A percentile compares a stretch with the other conserved stretches of the same genome.
phyloP scores from a whole-genome alignment of 2,888 invertebrate genomes.

The Helleia helle region DNA sequence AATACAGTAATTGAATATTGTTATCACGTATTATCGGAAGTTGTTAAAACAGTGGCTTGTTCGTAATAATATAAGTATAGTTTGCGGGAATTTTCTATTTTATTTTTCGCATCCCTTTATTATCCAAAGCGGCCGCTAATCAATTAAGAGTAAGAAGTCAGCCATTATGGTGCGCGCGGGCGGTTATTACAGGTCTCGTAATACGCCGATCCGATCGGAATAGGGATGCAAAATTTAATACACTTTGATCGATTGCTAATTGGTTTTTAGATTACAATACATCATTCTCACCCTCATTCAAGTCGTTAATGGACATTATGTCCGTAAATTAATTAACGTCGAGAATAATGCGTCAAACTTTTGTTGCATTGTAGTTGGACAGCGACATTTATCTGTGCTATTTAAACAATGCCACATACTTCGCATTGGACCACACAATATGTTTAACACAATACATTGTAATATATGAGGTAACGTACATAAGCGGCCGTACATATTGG shows the following conservation, averaged over 20 bases:
- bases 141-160: constrained; percentile 75
- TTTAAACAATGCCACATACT: constrained; percentile 68
- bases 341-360: constrained; percentile 25
- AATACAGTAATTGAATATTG: background rate
- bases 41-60: constrained; percentile 20
- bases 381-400: constrained; percentile 71
- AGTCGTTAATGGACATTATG: background rate
- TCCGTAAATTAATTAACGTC: constrained; percentile 4
- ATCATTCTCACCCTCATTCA: constrained; percentile 8
- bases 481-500: no score
- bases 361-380: constrained; percentile 61
- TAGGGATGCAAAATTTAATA: constrained; percentile 69
- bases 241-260: constrained; percentile 63
- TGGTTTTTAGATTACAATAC: constrained; percentile 19
- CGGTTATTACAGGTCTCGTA: constrained; percentile 68
- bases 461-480: constrained; percentile 35
- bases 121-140: constrained; percentile 72
- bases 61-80: constrained; percentile 46
- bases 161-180: constrained; percentile 68
- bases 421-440: constrained; percentile 71
- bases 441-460: constrained; percentile 58
- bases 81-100: constrained; percentile 68
- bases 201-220: constrained; percentile 68
- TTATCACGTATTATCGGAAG: constrained; percentile 12
- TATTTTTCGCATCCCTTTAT: constrained; percentile 74